These are phyloP conservation scores for Pemphredon lugubris DNA, from an alignment of 2,888 invertebrate genomes.

Conservation along the genomic window DNA sequence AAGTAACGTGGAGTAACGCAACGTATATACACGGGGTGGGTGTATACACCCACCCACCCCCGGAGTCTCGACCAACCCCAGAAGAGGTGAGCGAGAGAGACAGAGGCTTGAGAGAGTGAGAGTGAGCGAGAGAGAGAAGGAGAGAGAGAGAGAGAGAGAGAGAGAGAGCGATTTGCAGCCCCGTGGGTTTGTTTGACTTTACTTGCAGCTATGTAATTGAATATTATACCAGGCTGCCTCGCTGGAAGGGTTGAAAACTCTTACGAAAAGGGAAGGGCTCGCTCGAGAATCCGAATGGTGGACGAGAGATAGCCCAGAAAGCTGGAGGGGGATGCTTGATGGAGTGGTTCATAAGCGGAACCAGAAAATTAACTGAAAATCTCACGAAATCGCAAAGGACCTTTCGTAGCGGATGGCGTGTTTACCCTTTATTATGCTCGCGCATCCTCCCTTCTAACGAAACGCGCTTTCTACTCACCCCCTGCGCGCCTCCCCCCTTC, in stretches of 20 bases:
- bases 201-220: slow-evolving; percentile 80
- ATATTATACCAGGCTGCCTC: slow-evolving; percentile 78
- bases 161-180: slow-evolving; percentile 69
- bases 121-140: slow-evolving; percentile 19
- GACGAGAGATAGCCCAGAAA: slow-evolving; percentile 61
- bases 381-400: slow-evolving; percentile 69
- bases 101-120: neutral
- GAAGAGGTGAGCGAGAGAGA: slow-evolving; percentile 43
- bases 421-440: slow-evolving; percentile 75
- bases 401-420: slow-evolving; percentile 58
- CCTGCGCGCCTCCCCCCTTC: slow-evolving; percentile 1
- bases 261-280: slow-evolving; percentile 63
- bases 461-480: slow-evolving; percentile 10
- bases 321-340: slow-evolving; percentile 55
- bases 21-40: slow-evolving; percentile 56
- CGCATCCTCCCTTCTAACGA: slow-evolving; percentile 54
- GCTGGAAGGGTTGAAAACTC: slow-evolving; percentile 78
- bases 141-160: slow-evolving; percentile 34
- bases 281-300: slow-evolving; percentile 61
- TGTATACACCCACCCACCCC: slow-evolving; percentile 54
- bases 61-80: slow-evolving; percentile 60
- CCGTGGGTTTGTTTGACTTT: slow-evolving; percentile 79
- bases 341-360: slow-evolving; percentile 65
- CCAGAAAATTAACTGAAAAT: slow-evolving; percentile 73
- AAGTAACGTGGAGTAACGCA: slow-evolving; percentile 66